Evolutionary conservation across 1,140 invertebrate genomes (phyloP), one percentile per base, ranked within the genome.

Genomic region (Aphidius ervi): DNA sequence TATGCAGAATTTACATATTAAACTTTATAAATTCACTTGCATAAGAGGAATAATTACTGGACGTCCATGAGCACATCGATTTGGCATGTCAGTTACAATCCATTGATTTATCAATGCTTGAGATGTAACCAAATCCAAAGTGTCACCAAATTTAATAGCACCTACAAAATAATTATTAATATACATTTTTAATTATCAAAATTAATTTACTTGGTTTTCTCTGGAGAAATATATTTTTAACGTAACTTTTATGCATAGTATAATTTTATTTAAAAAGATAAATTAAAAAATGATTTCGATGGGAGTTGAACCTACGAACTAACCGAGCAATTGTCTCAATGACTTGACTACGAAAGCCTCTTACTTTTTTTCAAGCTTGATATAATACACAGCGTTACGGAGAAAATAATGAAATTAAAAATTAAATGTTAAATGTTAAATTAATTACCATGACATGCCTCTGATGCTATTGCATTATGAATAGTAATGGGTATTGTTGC

Each of bases 101-200:
- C 78, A 69, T 46, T 70, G 65, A 58, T 71, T 56, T 5, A 80
- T 52, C 10, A 81, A 66, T 46, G 50, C 59, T 10, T 66, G 61
- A 42, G 76, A 81, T 59, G 79, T 68, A 31, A 71, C 52, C 5
- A 71, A 23, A 41, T 65, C 70, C 41, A 81, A 60, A 8, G 67
- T 65, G 69, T 78, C 66, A 3, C 77, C 77, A 59, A 81, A 81
- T 69, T 75, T 81, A 5, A 79, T 75, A n/a, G 76, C 72, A 59
- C 73, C 77, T 78, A 58, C 62, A 70, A 68, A 58, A 64, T 56
- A 57, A 55, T 57, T n/a, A 46, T 46, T 52, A 46, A 31, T 48
- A 40, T 47, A 9, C 53, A 52, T 54, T 45, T 56, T n/a, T 37
- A 56, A 61, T 20, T 47, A 20, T 50, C 48, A 61, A 40, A 9